Percentiles rank a stretch among this genome's conserved stretches.
These are phyloP conservation scores for Neopelma chrysocephalum DNA, from an alignment of 2,797 vertebrate species.

Conservation along the genomic window DNA sequence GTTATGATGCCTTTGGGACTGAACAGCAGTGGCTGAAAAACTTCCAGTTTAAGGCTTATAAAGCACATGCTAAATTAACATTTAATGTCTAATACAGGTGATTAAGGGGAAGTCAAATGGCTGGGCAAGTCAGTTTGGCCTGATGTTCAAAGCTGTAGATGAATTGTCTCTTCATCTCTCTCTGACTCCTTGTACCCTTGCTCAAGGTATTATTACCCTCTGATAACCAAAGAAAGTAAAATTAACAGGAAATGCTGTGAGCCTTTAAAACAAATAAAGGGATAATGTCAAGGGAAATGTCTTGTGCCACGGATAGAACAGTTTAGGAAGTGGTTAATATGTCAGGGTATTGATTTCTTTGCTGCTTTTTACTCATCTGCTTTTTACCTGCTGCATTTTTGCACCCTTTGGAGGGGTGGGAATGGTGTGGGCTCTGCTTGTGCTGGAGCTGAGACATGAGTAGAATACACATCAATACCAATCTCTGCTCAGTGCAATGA, in stretches of 20 bases:
- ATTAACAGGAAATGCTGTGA: not conserved
- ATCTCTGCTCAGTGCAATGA: rapidly evolving
- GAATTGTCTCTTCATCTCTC: not conserved
- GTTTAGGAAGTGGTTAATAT: not conserved
- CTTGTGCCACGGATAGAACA: not conserved
- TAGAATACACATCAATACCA: not conserved
- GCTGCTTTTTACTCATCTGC: not conserved
- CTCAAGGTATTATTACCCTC: not conserved
- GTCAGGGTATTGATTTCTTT: not conserved
- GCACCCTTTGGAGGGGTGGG: not conserved
- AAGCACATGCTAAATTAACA: not conserved
- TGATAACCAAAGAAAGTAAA: not conserved
- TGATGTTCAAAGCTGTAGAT: not conserved
- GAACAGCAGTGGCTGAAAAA: not conserved
- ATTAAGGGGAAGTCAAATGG: not conserved
- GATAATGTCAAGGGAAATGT: not conserved
- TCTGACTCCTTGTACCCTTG: not conserved
- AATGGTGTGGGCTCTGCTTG: not conserved
- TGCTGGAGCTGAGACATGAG: rapidly evolving
- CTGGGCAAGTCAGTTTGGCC: not conserved
- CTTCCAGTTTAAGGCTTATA: not conserved
- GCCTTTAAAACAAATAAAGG: not conserved
- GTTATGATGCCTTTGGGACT: not conserved
- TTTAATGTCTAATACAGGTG: rapidly evolving
- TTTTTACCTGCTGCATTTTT: not conserved